Base-by-base conservation (phyloP, 1,140 invertebrate genomes). In the Zaprionus davidi region DNA sequence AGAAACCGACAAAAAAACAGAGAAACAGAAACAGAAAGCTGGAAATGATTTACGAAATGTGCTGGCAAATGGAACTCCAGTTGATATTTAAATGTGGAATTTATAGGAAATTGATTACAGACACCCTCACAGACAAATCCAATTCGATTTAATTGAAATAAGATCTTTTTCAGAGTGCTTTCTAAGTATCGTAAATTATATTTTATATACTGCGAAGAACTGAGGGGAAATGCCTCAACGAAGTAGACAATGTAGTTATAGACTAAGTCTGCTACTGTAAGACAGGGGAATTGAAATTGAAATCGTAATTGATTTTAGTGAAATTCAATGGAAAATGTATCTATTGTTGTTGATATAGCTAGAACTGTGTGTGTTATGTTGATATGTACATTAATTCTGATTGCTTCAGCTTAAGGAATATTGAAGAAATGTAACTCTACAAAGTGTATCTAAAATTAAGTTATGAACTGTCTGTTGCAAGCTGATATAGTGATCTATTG, bases 21-120 rank as follows among this genome's bases (percentile, higher is more conserved):
- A 24, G 17, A n/a, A 59, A 44, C 1, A 22, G 44, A 34, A 62
- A 74, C 71, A 62, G 51, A 75, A 70, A 75, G 66, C 66, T 68
- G 56, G 34, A 73, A 46, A 24, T 75, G 31, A 49, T 56, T 75
- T 75, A 75, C 51, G 36, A 63, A 63, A 57, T 31, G 26, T 51
- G 31, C 31, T 34, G 68, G 22, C 71, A 68, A 62, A 46, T 55
- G 38, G 22, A 74, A 63, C 58, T 74, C 51, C 28, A 74, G 57
- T 44, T 64, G 51, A 64, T 57, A 70, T 75, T 63, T 24, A 49
- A 63, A 63, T 75, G 22, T 56, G 65, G 36, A 36, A 69, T 49
- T 41, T 49, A 13, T 53, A 34, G 65, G 53, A 67, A 57, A 44
- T 56, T 56, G 46, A 51, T 51, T 53, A 26, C 22, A 26, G 2